A percentile compares a stretch with the other conserved stretches of the same genome.
Conservation (phyloP, 30 jellyfish, hydroid and myxozoan genomes). For the Cassiopea xamachana region DNA sequence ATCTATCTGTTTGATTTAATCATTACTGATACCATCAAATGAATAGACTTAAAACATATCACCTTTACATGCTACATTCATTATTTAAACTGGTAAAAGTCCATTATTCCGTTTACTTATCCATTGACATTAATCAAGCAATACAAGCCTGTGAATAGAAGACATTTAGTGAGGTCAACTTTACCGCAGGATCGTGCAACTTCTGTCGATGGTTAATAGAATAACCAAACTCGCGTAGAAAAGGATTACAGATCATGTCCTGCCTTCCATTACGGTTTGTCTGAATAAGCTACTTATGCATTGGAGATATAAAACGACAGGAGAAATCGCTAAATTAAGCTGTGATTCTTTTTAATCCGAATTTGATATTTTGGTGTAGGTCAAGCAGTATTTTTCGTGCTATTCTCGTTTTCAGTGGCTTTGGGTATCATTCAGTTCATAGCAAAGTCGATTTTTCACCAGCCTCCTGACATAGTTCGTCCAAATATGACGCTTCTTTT, state of each 20-base stretch:
- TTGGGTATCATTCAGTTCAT: conserved; percentile 1
- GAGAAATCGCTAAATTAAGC: conserved; percentile 68
- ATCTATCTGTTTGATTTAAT: conserved; percentile 26
- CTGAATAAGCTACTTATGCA: conserved; percentile 69
- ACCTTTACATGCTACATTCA: conserved; percentile 45
- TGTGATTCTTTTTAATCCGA: conserved; percentile 74
- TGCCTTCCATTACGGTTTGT: conserved; percentile 66
- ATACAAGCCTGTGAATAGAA: conserved; percentile 10
- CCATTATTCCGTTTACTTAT: conserved; percentile 29
- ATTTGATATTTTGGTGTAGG: conserved; percentile 32
- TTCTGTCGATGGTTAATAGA: conserved; percentile 60
- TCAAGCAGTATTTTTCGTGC: conserved; percentile 11
- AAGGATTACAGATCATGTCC: conserved; percentile 70
- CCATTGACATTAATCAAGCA: conserved; percentile 55
- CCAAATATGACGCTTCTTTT: not conserved
- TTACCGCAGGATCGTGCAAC: conserved; percentile 64
- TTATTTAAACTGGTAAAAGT: conserved; percentile 31
- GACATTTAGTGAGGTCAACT: conserved; percentile 65
- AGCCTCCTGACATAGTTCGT: not conserved
- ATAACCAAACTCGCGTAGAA: conserved; percentile 72
- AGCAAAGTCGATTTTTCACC: not conserved
- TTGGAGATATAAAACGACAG: conserved; percentile 43
- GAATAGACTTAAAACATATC: conserved; percentile 59
- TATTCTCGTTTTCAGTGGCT: conserved; percentile 11
- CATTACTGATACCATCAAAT: conserved; percentile 30